These are phyloP conservation scores for Dipodomys stephensi DNA, from an alignment of 2,113 vertebrate species.

Conservation along the genomic window DNA sequence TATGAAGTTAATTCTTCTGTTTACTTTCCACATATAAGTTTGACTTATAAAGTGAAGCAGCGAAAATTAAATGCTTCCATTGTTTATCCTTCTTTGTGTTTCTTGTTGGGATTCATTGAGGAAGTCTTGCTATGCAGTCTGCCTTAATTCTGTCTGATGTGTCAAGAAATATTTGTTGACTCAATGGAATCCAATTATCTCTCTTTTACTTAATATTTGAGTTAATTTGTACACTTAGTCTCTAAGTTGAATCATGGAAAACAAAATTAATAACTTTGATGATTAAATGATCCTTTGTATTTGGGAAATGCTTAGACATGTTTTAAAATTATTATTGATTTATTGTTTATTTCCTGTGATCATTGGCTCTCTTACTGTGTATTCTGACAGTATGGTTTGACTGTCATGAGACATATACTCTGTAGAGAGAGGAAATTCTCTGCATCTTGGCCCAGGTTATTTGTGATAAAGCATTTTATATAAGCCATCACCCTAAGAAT, in stretches of 20 bases:
- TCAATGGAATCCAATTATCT: background rate
- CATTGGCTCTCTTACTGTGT: background rate
- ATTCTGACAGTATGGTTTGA: background rate
- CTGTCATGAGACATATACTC: background rate
- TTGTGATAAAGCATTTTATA: background rate
- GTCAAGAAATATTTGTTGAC: background rate
- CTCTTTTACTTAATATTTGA: background rate
- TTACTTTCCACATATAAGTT: background rate
- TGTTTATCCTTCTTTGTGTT: background rate
- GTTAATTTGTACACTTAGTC: background rate
- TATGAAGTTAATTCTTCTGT: background rate
- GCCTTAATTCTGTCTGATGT: background rate
- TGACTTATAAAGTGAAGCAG: background rate
- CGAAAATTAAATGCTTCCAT: background rate
- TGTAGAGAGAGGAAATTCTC: background rate
- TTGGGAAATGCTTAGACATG: background rate
- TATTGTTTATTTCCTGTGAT: background rate
- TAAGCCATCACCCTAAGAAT: background rate
- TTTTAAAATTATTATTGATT: background rate
- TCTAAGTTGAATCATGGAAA: background rate
- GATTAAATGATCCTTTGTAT: background rate
- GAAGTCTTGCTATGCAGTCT: background rate
- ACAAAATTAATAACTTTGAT: background rate
- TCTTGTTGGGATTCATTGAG: background rate
- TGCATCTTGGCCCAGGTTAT: background rate